phyloP scores from a whole-genome alignment of 2,888 invertebrate species.

The Dynastes grantii region DNA sequence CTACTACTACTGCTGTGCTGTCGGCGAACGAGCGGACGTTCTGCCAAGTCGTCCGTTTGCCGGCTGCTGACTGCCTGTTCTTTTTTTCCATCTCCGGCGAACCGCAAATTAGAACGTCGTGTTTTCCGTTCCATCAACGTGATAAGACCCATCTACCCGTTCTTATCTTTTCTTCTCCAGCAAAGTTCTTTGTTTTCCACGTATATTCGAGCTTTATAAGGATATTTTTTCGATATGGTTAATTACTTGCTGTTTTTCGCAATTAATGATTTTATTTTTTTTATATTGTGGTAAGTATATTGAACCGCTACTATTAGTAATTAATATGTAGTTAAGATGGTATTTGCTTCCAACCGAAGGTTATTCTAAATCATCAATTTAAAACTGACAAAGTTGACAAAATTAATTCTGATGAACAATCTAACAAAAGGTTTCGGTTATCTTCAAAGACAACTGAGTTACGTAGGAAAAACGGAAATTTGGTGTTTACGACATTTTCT shows the following conservation, averaged over 20 bases:
- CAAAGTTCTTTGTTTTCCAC: conserved; percentile 35
- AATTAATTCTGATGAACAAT: no score
- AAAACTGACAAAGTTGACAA: no score
- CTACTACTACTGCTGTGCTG: background rate
- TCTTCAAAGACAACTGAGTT: no score
- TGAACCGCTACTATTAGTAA: no score
- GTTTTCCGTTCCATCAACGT: conserved; percentile 47
- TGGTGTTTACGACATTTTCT: no score
- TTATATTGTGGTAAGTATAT: no score
- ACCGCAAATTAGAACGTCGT: conserved; percentile 47
- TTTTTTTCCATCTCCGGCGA: conserved; percentile 46
- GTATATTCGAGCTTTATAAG: conserved; percentile 4
- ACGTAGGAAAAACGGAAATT: no score
- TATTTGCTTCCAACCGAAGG: no score
- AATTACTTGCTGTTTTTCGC: conserved; percentile 11
- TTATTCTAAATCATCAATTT: no score
- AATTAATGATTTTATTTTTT: no score
- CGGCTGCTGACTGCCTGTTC: conserved; percentile 45
- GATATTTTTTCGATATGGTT: conserved; percentile 1
- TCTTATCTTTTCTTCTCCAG: conserved; percentile 39
- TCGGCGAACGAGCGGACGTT: conserved; percentile 45
- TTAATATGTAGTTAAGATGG: no score
- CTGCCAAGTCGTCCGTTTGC: conserved; percentile 45
- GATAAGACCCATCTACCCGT: conserved; percentile 41
- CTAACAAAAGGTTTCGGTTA: no score